Percentiles rank a stretch among this genome's conserved stretches.
phyloP scores from a whole-genome alignment of 2,113 vertebrate species.

The Gyps fulvus region DNA sequence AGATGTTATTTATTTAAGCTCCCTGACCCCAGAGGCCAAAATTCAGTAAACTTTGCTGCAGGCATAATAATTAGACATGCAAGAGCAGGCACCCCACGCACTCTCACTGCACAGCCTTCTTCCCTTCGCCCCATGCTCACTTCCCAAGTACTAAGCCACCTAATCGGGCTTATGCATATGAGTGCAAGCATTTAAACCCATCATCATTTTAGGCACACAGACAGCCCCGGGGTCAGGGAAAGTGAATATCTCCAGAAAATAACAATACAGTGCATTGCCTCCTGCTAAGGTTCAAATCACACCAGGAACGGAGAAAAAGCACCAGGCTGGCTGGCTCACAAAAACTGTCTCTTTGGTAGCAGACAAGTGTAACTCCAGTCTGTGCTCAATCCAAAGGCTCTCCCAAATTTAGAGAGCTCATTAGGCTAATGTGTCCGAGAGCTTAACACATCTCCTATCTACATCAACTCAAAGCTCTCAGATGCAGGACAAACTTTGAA shows the following conservation, averaged over 20 bases:
- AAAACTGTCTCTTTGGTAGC: too few species aligned
- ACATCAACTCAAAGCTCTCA: not conserved
- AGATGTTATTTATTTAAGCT: not conserved
- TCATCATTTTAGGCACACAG: not conserved
- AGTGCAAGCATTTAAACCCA: not conserved
- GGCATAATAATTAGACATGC: not conserved
- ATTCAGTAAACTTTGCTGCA: not conserved
- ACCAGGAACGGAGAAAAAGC: not conserved
- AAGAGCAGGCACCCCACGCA: fast-evolving
- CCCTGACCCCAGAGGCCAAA: not conserved
- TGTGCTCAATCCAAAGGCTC: not conserved
- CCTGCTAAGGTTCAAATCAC: not conserved
- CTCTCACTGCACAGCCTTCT: fast-evolving
- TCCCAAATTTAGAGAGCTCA: not conserved
- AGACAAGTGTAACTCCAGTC: fast-evolving
- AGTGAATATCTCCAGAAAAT: not conserved
- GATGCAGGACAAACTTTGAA: not conserved
- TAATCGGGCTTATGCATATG: fast-evolving
- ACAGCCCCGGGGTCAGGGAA: not conserved
- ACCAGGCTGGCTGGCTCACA: not conserved
- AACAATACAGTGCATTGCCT: fast-evolving
- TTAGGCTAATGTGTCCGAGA: too few species aligned
- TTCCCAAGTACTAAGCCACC: not conserved
- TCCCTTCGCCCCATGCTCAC: fast-evolving
- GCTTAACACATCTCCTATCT: too few species aligned